These are phyloP conservation scores for Drosophila pseudotakahashii DNA, from an alignment of 2,888 invertebrate genomes.

Conservation along the genomic window DNA sequence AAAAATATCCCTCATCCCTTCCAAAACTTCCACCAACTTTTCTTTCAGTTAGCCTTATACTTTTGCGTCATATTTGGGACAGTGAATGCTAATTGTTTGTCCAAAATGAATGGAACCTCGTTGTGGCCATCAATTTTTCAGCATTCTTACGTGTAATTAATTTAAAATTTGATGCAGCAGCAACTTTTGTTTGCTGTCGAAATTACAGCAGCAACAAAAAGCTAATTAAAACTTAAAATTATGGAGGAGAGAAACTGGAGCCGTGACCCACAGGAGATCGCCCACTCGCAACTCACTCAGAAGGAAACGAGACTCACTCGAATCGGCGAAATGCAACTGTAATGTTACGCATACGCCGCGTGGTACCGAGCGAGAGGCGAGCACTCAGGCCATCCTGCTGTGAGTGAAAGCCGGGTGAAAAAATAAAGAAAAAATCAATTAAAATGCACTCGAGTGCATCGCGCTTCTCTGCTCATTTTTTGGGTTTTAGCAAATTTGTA, in stretches of 20 bases:
- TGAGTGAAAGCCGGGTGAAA: slow-evolving; percentile 29
- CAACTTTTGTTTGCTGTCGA: slow-evolving; percentile 57
- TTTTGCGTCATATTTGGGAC: slow-evolving; percentile 38
- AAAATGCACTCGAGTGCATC: slow-evolving; percentile 73
- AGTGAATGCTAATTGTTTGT: slow-evolving; percentile 71
- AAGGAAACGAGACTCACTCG: slow-evolving; percentile 26
- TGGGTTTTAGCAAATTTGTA: slow-evolving; percentile 33
- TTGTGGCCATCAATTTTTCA: slow-evolving; percentile 32
- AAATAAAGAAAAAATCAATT: slow-evolving; percentile 69
- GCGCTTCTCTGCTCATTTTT: slow-evolving; percentile 24
- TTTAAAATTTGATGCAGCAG: slow-evolving; percentile 72
- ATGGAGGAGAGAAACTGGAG: slow-evolving; percentile 34
- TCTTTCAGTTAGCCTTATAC: slow-evolving; percentile 11
- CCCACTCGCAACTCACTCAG: slow-evolving; percentile 42
- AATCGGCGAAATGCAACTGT: slow-evolving; percentile 52
- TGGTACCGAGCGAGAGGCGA: slow-evolving; percentile 45
- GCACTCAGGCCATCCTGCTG: not conserved
- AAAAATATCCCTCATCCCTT: slow-evolving; percentile 62
- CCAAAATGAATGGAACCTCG: slow-evolving; percentile 45
- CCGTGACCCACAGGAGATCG: slow-evolving; percentile 72
- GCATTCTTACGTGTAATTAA: slow-evolving; percentile 73
- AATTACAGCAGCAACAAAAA: slow-evolving; percentile 59
- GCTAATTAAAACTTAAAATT: slow-evolving; percentile 74
- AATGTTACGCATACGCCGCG: slow-evolving; percentile 78
- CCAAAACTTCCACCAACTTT: slow-evolving; percentile 64